Conservation (phyloP, 2,888 invertebrate genomes). For the Erannis defoliaria region DNA sequence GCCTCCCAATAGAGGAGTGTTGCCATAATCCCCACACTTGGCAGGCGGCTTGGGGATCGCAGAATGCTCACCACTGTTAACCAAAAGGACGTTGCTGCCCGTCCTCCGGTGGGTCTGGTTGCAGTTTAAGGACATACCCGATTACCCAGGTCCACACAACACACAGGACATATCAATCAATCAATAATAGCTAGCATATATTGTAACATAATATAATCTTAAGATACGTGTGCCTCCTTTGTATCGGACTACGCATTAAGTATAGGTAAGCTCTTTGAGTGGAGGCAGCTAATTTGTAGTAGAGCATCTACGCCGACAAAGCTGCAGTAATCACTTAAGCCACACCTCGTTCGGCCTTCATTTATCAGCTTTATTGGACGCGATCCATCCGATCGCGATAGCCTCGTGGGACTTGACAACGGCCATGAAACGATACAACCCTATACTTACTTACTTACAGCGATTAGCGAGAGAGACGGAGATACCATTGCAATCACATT, state of each 20-base stretch:
- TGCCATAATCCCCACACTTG: no score
- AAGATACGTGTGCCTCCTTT: slow-evolving; percentile 24
- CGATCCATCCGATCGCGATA: slow-evolving; percentile 64
- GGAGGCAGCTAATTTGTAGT: slow-evolving; percentile 47
- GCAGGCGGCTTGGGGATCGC: no score
- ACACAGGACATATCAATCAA: no score
- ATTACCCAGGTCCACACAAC: no score
- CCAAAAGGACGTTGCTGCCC: no score
- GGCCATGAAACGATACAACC: slow-evolving; percentile 29
- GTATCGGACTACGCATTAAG: slow-evolving; percentile 25
- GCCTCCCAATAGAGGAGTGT: no score
- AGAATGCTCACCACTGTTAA: no score
- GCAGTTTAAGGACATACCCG: no score
- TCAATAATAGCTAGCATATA: no score
- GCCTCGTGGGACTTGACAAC: slow-evolving; percentile 40
- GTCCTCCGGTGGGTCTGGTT: no score
- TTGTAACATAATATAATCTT: neutral
- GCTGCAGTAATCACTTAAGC: slow-evolving; percentile 85
- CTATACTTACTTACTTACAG: slow-evolving; percentile 8
- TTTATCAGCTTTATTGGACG: slow-evolving; percentile 74
- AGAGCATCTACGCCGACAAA: slow-evolving; percentile 54
- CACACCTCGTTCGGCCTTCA: slow-evolving; percentile 68
- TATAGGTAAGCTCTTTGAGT: slow-evolving; percentile 34
- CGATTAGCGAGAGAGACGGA: slow-evolving; percentile 22
- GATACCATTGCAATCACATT: slow-evolving; percentile 31